Base-by-base conservation (phyloP, 2,113 vertebrate species). In the Oceanodroma tethys region DNA sequence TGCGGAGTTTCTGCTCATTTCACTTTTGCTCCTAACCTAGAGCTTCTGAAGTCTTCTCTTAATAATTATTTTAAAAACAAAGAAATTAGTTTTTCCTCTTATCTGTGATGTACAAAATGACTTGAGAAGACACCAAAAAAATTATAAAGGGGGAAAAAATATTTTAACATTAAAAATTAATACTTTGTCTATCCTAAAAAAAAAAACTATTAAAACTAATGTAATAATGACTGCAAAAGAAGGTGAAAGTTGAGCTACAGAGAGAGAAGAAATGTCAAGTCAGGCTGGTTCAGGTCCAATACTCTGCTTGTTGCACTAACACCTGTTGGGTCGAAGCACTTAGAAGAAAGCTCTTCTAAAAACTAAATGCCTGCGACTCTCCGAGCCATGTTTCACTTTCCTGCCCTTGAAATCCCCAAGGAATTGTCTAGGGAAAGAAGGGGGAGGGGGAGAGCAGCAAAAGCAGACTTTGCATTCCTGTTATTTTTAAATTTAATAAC, bases 401-500 rank as follows among this genome's bases (percentile, higher is more conserved):
- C 89, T 89, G 71, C 70, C 87, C 87, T 73, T 95, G 74, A 95
- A 91, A 86, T 83, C 95, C 81, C 81, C 63, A 66, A 55, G 22
- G 84, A 91, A 18, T 30, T 42, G 11, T 58, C 53, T 42, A 90
- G 62, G 40, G 55, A 65, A 85, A 89, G 59, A 68, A 32, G 36
- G 32, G 50, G 55, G 30, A 74, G 10, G 17, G 48, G 34, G 22
- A 72, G 27, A 70, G 22, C 34, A 76, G 42, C 66, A 95, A 87
- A 68, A 95, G 73, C 70, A 82, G 87, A 73, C 29, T 80, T 58
- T 26, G n/a, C n/a, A 92, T 94, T 92, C 81, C 27, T 86, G 67
- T 80, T 97, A 90, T 88, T 95, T 97, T 95, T 70, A 85, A 93
- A 73, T 93, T 88, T 80, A 84, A 93, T 16, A 76, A 74, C 58